A percentile compares a stretch with the other conserved stretches of the same genome.
Conservation (phyloP, 2,113 vertebrate genomes). For the Onychostruthus taczanowskii region DNA sequence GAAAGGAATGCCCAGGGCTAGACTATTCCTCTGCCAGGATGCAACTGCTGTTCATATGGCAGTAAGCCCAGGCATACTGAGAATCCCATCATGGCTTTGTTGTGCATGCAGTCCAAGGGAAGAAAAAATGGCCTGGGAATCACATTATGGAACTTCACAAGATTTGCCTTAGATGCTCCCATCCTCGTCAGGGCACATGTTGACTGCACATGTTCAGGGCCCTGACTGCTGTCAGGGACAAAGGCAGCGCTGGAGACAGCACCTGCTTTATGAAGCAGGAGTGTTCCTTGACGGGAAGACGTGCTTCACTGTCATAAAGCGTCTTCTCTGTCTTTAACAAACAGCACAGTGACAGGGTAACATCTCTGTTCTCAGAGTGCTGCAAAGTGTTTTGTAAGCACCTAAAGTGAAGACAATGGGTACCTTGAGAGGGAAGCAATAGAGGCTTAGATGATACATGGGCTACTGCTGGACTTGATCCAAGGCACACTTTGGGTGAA, state of each 20-base stretch:
- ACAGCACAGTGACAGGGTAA: neutral
- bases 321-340: neutral
- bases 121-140: neutral
- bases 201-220: neutral
- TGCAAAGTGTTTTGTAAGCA: neutral
- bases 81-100: constrained; percentile 14
- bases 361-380: neutral
- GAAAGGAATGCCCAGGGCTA: neutral
- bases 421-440: neutral
- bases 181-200: neutral
- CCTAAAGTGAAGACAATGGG: neutral
- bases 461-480: neutral
- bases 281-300: neutral
- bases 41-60: neutral
- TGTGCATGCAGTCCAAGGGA: neutral
- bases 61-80: neutral
- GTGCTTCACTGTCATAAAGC: neutral
- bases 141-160: neutral
- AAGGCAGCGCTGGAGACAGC: neutral
- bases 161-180: constrained; percentile 47
- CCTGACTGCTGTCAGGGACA: neutral
- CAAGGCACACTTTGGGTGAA: neutral
- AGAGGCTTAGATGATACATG: neutral
- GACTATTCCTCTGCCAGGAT: neutral
- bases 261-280: neutral